Evolutionary conservation across 2,113 vertebrate genomes (phyloP).

Genomic region (Xiphophorus maculatus): DNA sequence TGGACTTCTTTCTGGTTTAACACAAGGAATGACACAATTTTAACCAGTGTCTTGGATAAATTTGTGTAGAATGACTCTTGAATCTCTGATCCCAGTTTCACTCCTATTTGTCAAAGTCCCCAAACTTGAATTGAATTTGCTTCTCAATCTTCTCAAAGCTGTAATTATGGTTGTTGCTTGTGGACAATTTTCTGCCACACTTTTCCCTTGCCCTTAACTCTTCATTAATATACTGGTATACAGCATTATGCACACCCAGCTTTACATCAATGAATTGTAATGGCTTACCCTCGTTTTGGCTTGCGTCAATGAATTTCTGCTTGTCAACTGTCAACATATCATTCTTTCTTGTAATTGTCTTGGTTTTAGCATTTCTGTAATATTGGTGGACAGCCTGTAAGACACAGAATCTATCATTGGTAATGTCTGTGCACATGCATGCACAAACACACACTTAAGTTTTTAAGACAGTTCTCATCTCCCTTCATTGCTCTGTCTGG

Average conservation of each 20-base stretch:
- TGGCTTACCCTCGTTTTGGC: too few relatives aligned
- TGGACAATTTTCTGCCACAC: not conserved
- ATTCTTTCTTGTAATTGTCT: too few relatives aligned
- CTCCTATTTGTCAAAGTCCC: not conserved
- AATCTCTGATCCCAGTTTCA: not conserved
- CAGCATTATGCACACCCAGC: too few relatives aligned
- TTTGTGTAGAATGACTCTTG: not conserved
- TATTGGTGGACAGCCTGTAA: conserved; percentile 12
- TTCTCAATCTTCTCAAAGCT: not conserved
- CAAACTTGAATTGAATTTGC: not conserved
- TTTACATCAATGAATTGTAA: too few relatives aligned
- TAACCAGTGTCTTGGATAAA: not conserved
- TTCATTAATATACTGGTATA: too few relatives aligned
- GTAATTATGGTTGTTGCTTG: not conserved
- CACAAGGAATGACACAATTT: not conserved
- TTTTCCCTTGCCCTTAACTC: too few relatives aligned
- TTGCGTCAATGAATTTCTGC: not conserved
- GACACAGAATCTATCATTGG: conserved; percentile 36
- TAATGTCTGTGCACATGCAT: not conserved
- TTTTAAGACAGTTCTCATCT: conserved; percentile 4
- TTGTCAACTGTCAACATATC: too few relatives aligned
- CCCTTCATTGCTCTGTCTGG: too few relatives aligned
- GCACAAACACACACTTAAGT: conserved; percentile 19
- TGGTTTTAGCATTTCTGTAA: too few relatives aligned
- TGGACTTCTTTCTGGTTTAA: not conserved